A percentile compares a stretch with the other conserved stretches of the same genome.
These are phyloP conservation scores for Nineta flava DNA, from an alignment of 2,888 invertebrate species.

Conservation along the genomic window DNA sequence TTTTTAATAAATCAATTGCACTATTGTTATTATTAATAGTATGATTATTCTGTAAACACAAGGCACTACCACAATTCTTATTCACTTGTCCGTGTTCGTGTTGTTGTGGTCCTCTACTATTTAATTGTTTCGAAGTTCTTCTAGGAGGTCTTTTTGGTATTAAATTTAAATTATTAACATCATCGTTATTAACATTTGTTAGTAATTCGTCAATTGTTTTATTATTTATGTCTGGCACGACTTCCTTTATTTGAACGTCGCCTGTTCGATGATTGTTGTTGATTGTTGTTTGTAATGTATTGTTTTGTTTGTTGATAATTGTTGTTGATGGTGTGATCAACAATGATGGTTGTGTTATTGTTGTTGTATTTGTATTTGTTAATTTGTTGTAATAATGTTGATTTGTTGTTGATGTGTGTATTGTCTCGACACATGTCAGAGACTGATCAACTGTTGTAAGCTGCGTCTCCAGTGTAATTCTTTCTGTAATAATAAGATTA, in stretches of 20 bases:
- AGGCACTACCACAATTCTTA: neutral
- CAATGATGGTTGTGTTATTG: neutral
- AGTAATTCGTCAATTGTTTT: neutral
- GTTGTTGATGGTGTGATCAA: neutral
- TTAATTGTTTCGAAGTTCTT: neutral
- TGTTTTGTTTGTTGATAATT: neutral
- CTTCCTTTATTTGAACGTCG: constrained; percentile 2
- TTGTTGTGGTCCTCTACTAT: neutral
- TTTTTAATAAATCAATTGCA: neutral
- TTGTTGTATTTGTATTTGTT: no score
- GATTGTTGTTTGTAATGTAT: neutral
- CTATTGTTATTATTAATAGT: neutral
- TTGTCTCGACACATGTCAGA: constrained; percentile 5
- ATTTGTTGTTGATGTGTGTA: neutral
- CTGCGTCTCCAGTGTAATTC: neutral
- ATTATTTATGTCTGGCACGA: constrained; percentile 2
- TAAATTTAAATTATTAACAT: neutral
- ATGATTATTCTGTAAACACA: no score
- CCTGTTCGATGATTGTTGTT: neutral
- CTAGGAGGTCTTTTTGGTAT: constrained; percentile 1
- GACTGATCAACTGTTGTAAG: constrained; percentile 5
- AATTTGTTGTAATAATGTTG: neutral
- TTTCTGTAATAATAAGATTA: neutral
- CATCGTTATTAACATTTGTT: neutral
- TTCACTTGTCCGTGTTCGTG: no score